phyloP scores from a whole-genome alignment of 2,888 invertebrate genomes.

The Trichogramma evanescens region DNA sequence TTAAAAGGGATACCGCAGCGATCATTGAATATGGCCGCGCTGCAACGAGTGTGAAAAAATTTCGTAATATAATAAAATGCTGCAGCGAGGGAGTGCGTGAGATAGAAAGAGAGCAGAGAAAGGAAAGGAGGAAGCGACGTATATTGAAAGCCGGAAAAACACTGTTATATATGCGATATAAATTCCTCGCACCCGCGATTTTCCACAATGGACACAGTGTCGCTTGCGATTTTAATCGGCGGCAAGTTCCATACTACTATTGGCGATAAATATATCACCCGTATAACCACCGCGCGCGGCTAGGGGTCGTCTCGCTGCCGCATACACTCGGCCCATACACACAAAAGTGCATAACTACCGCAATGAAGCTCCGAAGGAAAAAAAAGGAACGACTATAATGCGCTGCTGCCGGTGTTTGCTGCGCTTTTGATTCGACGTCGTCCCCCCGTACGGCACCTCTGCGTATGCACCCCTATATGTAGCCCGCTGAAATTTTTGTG shows the following conservation, averaged over 20 bases:
- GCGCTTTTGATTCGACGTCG: slow-evolving; percentile 11
- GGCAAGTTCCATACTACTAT: slow-evolving; percentile 24
- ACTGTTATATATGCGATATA: too few species aligned
- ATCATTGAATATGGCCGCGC: slow-evolving; percentile 10
- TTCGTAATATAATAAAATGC: slow-evolving; percentile 8
- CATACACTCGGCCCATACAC: background rate
- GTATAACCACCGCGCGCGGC: slow-evolving; percentile 28
- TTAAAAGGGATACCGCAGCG: background rate
- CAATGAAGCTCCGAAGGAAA: slow-evolving; percentile 1
- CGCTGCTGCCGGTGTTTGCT: slow-evolving; percentile 6
- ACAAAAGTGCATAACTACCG: background rate
- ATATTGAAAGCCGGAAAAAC: slow-evolving; percentile 2
- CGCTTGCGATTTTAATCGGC: slow-evolving; percentile 11
- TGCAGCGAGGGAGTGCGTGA: background rate
- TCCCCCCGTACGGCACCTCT: background rate
- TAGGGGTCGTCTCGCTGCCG: slow-evolving; percentile 25
- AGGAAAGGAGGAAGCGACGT: slow-evolving; percentile 12
- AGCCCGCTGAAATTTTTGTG: background rate
- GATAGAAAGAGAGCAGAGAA: background rate
- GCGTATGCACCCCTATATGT: background rate
- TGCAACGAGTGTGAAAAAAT: background rate
- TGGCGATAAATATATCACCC: slow-evolving; percentile 41
- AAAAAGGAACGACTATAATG: slow-evolving; percentile 2
- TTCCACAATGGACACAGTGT: slow-evolving; percentile 21
- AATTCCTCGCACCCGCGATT: slow-evolving; percentile 14